Conservation (phyloP, 2,888 invertebrate species). For the Endomychus coccineus region DNA sequence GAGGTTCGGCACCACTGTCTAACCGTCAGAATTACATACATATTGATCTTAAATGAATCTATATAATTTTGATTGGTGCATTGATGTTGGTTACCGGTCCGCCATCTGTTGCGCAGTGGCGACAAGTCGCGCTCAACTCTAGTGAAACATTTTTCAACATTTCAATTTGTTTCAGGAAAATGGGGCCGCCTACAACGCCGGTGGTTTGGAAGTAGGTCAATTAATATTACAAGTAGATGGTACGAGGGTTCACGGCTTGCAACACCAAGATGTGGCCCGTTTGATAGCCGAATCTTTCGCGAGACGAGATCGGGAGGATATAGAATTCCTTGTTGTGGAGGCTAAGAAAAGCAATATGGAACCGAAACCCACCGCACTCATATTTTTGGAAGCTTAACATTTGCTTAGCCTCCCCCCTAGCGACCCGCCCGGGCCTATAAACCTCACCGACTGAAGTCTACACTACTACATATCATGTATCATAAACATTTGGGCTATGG, state of each 20-base stretch:
- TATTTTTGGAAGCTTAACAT: slow-evolving; percentile 90
- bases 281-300: slow-evolving; percentile 92
- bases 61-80: too few relatives aligned
- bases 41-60: too few relatives aligned
- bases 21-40: too few relatives aligned
- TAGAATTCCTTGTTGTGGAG: slow-evolving; percentile 90
- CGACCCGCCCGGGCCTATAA: slow-evolving; percentile 60
- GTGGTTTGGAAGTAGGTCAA: slow-evolving; percentile 90
- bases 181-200: slow-evolving; percentile 88
- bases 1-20: too few relatives aligned
- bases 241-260: slow-evolving; percentile 67
- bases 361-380: slow-evolving; percentile 83
- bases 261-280: slow-evolving; percentile 85
- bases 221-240: slow-evolving; percentile 83
- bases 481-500: slow-evolving; percentile 15
- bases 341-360: slow-evolving; percentile 88
- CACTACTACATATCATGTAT: slow-evolving; percentile 26
- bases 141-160: not conserved
- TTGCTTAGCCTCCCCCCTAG: slow-evolving; percentile 81
- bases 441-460: slow-evolving; percentile 46
- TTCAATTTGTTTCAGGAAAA: slow-evolving; percentile 61
- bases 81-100: too few relatives aligned
- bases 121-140: not conserved
- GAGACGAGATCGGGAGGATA: slow-evolving; percentile 76
- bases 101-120: not conserved